Percentiles rank a stretch among this genome's conserved stretches.
These are phyloP conservation scores for Nannospalax galili DNA, from an alignment of 2,113 vertebrate genomes.

Conservation along the genomic window DNA sequence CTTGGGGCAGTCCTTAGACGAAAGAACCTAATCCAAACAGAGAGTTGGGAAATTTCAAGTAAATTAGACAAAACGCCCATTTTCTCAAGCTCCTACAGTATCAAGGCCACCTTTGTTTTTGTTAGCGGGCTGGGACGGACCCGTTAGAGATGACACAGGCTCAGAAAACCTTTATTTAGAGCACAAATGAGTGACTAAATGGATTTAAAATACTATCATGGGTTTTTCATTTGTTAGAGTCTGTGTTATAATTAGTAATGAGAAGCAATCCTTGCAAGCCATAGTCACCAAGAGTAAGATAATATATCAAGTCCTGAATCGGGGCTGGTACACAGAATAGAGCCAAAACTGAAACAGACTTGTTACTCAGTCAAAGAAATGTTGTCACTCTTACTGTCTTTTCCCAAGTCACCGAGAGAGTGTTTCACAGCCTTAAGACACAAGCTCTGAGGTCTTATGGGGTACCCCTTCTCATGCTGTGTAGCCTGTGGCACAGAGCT, in stretches of 20 bases:
- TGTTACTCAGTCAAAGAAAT: background rate
- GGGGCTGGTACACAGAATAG: background rate
- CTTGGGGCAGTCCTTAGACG: too few species aligned
- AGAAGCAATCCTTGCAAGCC: background rate
- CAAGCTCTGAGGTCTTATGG: background rate
- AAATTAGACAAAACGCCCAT: background rate
- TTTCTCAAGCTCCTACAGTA: background rate
- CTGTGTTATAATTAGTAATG: background rate
- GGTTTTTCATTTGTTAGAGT: background rate
- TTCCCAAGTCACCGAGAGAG: background rate
- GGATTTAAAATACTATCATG: background rate
- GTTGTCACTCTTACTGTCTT: background rate
- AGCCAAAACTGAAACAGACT: background rate
- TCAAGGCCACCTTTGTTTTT: background rate
- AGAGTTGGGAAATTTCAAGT: background rate
- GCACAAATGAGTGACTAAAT: background rate
- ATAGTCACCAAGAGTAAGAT: background rate
- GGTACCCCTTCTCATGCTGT: background rate
- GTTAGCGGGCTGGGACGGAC: background rate
- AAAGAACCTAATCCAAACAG: background rate
- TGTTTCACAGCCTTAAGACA: background rate
- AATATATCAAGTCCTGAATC: background rate
- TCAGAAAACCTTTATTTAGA: background rate
- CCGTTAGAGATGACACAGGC: background rate
- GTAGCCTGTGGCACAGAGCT: background rate